Percentiles rank a stretch among this genome's conserved stretches.
phyloP scores from a whole-genome alignment of 2,113 vertebrate genomes.

The Caloenas nicobarica region DNA sequence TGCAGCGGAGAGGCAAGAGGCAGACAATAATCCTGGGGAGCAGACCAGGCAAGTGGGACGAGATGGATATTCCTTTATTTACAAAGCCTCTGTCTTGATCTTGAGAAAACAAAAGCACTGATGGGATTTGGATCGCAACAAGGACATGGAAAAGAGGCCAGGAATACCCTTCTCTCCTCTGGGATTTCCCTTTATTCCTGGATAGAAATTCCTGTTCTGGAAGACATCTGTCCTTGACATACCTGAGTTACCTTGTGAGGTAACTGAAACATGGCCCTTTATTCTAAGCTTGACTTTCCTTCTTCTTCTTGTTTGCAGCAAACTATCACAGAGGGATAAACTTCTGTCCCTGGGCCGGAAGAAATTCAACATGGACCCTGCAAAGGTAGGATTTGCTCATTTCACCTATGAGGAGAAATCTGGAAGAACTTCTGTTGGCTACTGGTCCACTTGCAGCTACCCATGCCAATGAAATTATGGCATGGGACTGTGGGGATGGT shows the following conservation, averaged over 20 bases:
- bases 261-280: background rate
- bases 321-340: slow-evolving; percentile 79
- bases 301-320: slow-evolving; percentile 65
- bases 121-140: background rate
- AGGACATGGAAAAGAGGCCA: background rate
- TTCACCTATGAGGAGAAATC: background rate
- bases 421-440: background rate
- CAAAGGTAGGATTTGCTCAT: slow-evolving; percentile 77
- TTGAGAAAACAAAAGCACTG: background rate
- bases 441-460: background rate
- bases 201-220: background rate
- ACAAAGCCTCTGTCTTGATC: background rate
- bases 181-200: background rate
- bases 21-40: background rate
- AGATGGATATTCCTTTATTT: background rate
- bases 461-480: background rate
- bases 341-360: slow-evolving; percentile 82
- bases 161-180: background rate
- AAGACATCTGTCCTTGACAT: background rate
- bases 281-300: background rate
- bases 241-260: background rate
- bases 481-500: background rate
- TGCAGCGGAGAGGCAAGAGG: slow-evolving; percentile 81
- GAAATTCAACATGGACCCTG: slow-evolving; percentile 95
- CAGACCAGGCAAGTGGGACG: background rate